Evolutionary conservation across 2,797 vertebrate species (phyloP).

Genomic region (Tapirus indicus): DNA sequence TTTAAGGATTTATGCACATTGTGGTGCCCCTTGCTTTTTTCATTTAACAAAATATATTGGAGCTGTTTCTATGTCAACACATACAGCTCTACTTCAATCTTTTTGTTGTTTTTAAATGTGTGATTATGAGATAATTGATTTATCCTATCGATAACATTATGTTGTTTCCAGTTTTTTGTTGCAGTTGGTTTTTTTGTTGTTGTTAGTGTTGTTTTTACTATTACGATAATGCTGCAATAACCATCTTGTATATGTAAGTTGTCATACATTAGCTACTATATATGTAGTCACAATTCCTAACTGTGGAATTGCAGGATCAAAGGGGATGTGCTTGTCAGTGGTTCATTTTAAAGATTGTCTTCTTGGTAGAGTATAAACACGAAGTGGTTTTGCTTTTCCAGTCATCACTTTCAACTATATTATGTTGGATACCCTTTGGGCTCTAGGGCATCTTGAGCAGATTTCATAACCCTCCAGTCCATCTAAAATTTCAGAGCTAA

Average conservation of each 20-base stretch:
- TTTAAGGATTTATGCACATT: slow-evolving; percentile 30
- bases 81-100: neutral
- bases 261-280: neutral
- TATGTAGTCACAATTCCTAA: neutral
- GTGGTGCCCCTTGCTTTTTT: neutral
- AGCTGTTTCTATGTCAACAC: neutral
- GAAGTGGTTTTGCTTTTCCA: neutral
- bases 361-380: neutral
- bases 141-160: neutral
- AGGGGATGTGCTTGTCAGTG: neutral
- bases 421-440: neutral
- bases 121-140: slow-evolving; percentile 2
- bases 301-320: neutral
- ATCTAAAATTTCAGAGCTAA: slow-evolving; percentile 34
- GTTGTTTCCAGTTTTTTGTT: neutral
- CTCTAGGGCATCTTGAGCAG: neutral
- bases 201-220: neutral
- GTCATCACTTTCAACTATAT: neutral
- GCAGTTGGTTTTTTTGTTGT: neutral
- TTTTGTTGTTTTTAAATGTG: neutral
- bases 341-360: slow-evolving; percentile 30
- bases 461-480: neutral
- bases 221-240: neutral
- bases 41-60: slow-evolving; percentile 7
- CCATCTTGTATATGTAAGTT: neutral